Base-by-base conservation (phyloP, 2,113 vertebrate species). In the Prietella phreatophila region DNA sequence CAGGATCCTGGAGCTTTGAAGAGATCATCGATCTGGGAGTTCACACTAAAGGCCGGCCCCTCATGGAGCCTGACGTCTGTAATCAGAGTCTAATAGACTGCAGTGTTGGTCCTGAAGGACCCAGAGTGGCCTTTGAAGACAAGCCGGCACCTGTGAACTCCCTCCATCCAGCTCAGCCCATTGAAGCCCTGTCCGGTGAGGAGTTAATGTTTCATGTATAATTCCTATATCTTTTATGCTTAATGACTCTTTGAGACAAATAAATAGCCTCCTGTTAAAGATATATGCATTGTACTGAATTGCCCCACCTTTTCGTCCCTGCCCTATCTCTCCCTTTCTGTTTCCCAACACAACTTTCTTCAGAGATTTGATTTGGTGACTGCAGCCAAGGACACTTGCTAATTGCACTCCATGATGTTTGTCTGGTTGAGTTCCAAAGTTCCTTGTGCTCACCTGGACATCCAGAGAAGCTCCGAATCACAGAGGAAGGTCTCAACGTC, bases 131-230 rank as follows among this genome's bases (percentile, higher is more conserved):
- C 90, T 95, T 95, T 56, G 95, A 96, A 82, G 96, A 96, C 61
- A 96, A 96, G 90, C 94, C 92, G 11, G 86, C 91, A 90, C 93
- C 94, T 69, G 91, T 95, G 89, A 96, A 94, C 92, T 90, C 95
- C 80, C 90, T 95, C 82, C 94, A 94, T 90, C 93, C 93, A 86
- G 94, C 93, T 93, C 96, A 96, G 91, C 93, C 96, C 84, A 93
- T 96, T 92, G 96, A 97, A 93, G 92, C 95, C 91, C 93, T 96
- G 88, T 95, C 96, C 93, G 97, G 97, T 97, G 92, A 91, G 85
- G 47, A 85, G 89, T 85, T 1, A 7, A 14, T 50, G n/a, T 85
- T 61, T 82, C n/a, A 30, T 55, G 42, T 47, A 53, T 3, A 53
- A n/a, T 79, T 55, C 5, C 14, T n/a, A n/a, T 78, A 50, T 78